A percentile compares a stretch with the other conserved stretches of the same genome.
phyloP scores from a whole-genome alignment of 2,113 vertebrate species.

The Galbula dea region DNA sequence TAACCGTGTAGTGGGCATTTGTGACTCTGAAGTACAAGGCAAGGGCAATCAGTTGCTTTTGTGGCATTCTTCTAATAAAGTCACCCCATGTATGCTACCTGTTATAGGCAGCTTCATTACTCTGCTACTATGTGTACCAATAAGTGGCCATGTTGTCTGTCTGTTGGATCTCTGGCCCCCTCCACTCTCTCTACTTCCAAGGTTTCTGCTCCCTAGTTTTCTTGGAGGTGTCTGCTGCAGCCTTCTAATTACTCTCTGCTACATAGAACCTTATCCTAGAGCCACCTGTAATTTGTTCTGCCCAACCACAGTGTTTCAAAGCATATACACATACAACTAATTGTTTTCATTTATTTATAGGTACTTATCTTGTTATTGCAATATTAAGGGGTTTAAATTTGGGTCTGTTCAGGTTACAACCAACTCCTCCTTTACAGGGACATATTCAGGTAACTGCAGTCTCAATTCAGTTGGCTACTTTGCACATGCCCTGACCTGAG shows the following conservation, averaged over 20 bases:
- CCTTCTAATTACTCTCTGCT: neutral
- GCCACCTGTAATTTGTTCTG: neutral
- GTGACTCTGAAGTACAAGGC: neutral
- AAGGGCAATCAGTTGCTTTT: neutral
- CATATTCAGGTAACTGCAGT: neutral
- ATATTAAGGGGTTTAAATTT: neutral
- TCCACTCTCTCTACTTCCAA: neutral
- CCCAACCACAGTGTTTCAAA: neutral
- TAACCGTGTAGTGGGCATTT: too few species aligned
- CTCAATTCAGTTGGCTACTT: neutral
- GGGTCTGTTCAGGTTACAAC: neutral
- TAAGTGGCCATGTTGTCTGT: too few species aligned
- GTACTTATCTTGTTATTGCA: neutral
- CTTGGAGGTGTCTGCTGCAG: neutral
- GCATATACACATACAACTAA: neutral
- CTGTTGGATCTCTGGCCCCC: neutral
- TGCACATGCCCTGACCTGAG: fast-evolving
- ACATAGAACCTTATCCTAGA: neutral
- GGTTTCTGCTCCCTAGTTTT: neutral
- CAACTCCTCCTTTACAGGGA: neutral
- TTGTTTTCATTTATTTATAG: neutral
- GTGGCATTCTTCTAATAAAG: neutral
- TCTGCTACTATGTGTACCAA: neutral
- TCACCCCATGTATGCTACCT: fast-evolving
- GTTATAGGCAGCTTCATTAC: neutral